Evolutionary conservation across 2,888 invertebrate species (phyloP).

Genomic region (Steinernema hermaphroditum): DNA sequence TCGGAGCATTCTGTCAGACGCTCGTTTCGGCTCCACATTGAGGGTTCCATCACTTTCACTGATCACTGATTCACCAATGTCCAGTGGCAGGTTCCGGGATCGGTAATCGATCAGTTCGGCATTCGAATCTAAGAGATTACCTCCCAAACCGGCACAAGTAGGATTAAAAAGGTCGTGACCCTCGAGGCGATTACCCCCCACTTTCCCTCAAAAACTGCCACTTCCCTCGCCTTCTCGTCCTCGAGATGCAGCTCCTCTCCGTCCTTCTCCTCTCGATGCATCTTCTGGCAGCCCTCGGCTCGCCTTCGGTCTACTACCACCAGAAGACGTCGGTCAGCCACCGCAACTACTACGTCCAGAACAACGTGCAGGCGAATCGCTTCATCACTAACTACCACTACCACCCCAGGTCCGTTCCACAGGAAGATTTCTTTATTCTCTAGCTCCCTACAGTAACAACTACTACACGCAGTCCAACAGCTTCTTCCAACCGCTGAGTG

Average conservation of each 20-base stretch:
- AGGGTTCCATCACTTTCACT: no score
- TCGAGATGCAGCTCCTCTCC: background rate
- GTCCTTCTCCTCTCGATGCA: background rate
- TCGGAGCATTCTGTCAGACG: no score
- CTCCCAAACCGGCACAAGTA: background rate
- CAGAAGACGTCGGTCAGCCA: background rate
- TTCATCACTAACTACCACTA: background rate
- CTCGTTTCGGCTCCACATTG: no score
- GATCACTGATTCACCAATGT: no score
- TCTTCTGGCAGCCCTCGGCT: background rate
- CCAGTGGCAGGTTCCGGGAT: no score
- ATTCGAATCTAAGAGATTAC: no score
- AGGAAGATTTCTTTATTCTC: background rate
- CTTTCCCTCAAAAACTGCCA: background rate
- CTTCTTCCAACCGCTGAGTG: background rate
- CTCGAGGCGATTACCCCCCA: background rate
- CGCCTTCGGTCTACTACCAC: background rate
- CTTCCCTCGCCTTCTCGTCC: background rate
- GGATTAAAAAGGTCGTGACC: background rate
- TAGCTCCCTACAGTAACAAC: background rate
- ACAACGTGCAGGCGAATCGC: background rate
- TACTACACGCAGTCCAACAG: background rate
- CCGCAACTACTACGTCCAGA: constrained; percentile 12
- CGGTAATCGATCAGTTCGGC: no score
- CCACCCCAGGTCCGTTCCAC: constrained; percentile 1